Evolutionary conservation across 2,888 invertebrate genomes (phyloP).

Genomic region (Stramonita haemastoma): DNA sequence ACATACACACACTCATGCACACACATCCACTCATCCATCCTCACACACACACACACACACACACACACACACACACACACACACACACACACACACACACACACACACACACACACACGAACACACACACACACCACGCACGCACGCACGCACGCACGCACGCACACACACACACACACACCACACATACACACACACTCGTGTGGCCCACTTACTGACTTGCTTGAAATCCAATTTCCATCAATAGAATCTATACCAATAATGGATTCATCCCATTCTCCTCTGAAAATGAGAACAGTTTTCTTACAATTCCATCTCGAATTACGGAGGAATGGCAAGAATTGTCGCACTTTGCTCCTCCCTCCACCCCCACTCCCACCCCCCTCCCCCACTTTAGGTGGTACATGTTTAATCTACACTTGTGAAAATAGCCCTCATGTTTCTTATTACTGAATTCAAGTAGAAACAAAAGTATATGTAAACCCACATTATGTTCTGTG

Average conservation of each 20-base stretch:
- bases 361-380: neutral
- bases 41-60: neutral
- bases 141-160: neutral
- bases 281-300: neutral
- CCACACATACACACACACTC: neutral
- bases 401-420: neutral
- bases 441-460: neutral
- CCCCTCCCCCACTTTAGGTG: neutral
- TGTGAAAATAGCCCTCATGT: neutral
- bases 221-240: neutral
- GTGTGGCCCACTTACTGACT: neutral
- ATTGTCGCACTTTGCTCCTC: neutral
- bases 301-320: neutral
- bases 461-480: neutral
- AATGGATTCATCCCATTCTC: too few species aligned
- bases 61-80: neutral
- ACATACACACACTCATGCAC: neutral
- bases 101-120: too few species aligned
- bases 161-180: neutral
- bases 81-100: too few species aligned
- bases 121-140: neutral
- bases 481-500: neutral
- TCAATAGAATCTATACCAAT: neutral
- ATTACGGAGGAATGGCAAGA: neutral
- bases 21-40: neutral